Evolutionary conservation across 2,113 vertebrate genomes (phyloP).

Genomic region (Cepphus grylle): DNA sequence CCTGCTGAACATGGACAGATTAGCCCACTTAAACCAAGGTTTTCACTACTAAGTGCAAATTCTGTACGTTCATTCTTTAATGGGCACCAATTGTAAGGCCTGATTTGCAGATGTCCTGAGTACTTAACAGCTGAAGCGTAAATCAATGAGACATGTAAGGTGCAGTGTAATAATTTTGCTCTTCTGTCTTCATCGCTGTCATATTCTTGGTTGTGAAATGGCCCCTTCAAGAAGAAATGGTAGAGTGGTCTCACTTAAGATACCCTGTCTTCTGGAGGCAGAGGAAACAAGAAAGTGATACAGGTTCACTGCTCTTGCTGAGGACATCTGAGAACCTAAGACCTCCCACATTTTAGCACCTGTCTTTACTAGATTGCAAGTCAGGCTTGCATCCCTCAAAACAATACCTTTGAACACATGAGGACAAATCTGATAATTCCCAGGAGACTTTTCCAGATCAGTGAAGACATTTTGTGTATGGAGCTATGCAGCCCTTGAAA

Average conservation of each 20-base stretch:
- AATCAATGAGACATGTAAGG: neutral
- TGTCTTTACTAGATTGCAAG: neutral
- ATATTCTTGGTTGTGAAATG: neutral
- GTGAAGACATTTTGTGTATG: neutral
- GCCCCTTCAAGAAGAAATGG: neutral
- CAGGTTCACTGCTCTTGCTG: neutral
- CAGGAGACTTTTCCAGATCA: neutral
- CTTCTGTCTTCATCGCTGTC: neutral
- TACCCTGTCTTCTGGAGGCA: neutral
- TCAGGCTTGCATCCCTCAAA: neutral
- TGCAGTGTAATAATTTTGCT: neutral
- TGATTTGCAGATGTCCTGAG: neutral
- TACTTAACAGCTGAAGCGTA: neutral
- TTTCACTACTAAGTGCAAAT: neutral
- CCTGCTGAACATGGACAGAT: neutral
- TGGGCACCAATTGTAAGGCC: neutral
- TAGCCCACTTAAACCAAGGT: neutral
- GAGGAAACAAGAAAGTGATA: neutral
- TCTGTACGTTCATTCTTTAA: neutral
- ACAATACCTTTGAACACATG: neutral
- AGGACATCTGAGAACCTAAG: neutral
- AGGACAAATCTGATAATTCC: neutral
- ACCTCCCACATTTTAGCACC: neutral
- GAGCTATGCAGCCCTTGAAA: neutral
- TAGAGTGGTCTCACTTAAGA: neutral